These are phyloP conservation scores for Caenorhabditis sulstoni DNA, from an alignment of 2,888 invertebrate genomes.

Conservation along the genomic window DNA sequence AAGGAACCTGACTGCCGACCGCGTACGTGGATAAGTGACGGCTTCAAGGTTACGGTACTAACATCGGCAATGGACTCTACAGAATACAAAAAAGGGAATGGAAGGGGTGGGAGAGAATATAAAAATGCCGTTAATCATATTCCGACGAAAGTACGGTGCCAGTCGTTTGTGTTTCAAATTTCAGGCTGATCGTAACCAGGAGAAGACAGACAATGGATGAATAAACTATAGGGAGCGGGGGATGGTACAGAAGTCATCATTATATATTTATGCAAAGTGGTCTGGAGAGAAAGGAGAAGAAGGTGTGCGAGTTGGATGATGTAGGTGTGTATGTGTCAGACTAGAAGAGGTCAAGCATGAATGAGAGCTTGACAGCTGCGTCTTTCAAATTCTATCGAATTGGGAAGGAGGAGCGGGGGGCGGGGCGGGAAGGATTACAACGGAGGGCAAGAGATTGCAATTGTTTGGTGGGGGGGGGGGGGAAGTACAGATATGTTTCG, in stretches of 20 bases:
- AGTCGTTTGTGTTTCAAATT: not conserved
- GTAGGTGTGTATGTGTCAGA: slow-evolving; percentile 21
- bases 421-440: slow-evolving; percentile 16
- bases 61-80: slow-evolving; percentile 58
- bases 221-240: not conserved
- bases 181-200: slow-evolving; percentile 48
- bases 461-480: too few relatives aligned
- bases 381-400: slow-evolving; percentile 26
- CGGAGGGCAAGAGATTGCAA: slow-evolving; percentile 49
- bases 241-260: not conserved
- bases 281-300: not conserved
- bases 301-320: not conserved
- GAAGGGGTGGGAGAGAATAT: slow-evolving; percentile 5
- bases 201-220: not conserved
- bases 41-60: slow-evolving; percentile 62
- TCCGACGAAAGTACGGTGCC: slow-evolving; percentile 50
- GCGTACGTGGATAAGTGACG: not conserved
- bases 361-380: slow-evolving; percentile 61
- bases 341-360: slow-evolving; percentile 63
- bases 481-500: slow-evolving; percentile 26
- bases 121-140: slow-evolving; percentile 56
- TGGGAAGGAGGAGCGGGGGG: too few relatives aligned
- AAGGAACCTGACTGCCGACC: slow-evolving; percentile 18
- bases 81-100: slow-evolving; percentile 10
- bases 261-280: not conserved